Evolutionary conservation across 2,113 vertebrate genomes (phyloP).

Genomic region (Pygoscelis adeliae): DNA sequence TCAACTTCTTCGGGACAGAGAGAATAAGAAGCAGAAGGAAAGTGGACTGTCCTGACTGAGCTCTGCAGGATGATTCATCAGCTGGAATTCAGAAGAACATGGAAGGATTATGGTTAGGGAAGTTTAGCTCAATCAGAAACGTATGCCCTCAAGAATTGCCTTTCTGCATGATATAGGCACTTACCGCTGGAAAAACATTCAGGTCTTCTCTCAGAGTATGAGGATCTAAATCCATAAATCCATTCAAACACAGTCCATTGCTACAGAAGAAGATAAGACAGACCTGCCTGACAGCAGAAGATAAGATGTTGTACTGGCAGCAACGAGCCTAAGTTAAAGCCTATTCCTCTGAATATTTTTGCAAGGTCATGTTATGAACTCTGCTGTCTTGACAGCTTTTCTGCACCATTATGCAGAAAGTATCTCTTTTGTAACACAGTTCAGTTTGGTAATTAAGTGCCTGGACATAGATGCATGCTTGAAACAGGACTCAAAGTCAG

Average conservation of each 20-base stretch:
- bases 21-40: conserved; percentile 19
- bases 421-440: background rate
- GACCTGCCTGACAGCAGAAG: background rate
- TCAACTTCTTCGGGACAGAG: conserved; percentile 31
- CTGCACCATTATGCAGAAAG: background rate
- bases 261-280: background rate
- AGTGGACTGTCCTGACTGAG: background rate
- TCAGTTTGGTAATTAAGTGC: background rate
- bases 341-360: background rate
- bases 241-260: background rate
- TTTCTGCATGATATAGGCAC: background rate
- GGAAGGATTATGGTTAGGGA: conserved; percentile 7
- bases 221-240: background rate
- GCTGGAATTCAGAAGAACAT: conserved; percentile 51
- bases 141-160: background rate
- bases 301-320: background rate
- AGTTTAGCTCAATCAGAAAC: conserved; percentile 10
- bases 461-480: background rate
- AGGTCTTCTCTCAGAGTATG: background rate
- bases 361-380: background rate
- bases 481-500: background rate
- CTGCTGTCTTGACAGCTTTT: background rate
- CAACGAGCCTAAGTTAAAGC: background rate
- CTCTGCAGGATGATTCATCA: conserved; percentile 33
- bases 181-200: background rate